Conservation (phyloP, 2,888 invertebrate genomes). For the Thysanoteuthis rhombus region DNA sequence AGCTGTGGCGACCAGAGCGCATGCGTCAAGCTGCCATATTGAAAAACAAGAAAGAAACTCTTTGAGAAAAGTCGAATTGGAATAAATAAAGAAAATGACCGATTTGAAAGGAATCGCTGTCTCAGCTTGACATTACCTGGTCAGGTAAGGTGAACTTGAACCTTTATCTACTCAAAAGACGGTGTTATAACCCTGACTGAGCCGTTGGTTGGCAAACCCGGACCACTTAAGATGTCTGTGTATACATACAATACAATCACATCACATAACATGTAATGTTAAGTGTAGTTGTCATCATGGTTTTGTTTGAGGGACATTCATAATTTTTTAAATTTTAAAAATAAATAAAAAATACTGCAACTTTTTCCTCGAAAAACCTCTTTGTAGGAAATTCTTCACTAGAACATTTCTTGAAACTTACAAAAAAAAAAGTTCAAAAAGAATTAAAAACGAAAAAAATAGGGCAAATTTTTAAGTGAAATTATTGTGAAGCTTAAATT, state of each 20-base stretch:
- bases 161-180: not conserved
- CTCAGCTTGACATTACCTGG: constrained; percentile 12
- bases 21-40: constrained; percentile 12
- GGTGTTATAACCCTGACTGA: not conserved
- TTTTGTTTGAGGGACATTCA: not conserved
- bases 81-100: not conserved
- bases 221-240: not conserved
- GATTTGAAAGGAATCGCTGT: not conserved
- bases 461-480: not conserved
- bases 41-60: constrained; percentile 12
- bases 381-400: not conserved
- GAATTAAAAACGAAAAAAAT: not conserved
- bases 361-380: not conserved
- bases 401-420: not conserved
- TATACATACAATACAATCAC: not conserved
- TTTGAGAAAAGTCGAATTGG: not conserved
- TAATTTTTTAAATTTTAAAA: too few species aligned
- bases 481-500: not conserved
- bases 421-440: not conserved
- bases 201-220: not conserved
- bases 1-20: not conserved
- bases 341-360: not conserved
- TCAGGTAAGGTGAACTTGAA: constrained; percentile 12
- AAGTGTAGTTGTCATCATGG: not conserved
- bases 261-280: not conserved